Evolutionary conservation across 2,888 invertebrate genomes (phyloP).

Genomic region (Microchrysa polita): DNA sequence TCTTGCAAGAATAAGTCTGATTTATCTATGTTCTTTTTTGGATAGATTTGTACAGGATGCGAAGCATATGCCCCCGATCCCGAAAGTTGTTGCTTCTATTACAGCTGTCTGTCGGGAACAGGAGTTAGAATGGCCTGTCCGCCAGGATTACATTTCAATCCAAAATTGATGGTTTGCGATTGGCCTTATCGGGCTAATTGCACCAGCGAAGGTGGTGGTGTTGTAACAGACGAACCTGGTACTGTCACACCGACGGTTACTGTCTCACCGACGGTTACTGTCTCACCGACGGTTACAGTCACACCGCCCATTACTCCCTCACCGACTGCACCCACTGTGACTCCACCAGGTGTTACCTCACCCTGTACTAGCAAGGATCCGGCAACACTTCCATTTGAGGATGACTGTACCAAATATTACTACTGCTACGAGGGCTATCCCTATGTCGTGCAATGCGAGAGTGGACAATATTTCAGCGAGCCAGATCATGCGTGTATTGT

Average conservation of each 20-base stretch:
- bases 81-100: slow-evolving; percentile 2
- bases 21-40: no score
- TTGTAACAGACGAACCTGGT: background rate
- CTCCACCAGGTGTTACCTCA: background rate
- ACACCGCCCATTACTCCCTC: background rate
- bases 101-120: background rate
- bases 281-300: no score
- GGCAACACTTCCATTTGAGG: background rate
- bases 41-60: no score
- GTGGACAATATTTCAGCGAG: background rate
- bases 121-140: slow-evolving; percentile 17
- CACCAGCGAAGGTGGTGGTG: background rate
- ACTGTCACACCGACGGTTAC: no score
- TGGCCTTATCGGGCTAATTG: slow-evolving; percentile 21
- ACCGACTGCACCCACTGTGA: background rate
- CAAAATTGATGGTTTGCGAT: slow-evolving; percentile 3
- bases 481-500: background rate
- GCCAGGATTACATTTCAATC: slow-evolving; percentile 22
- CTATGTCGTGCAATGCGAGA: background rate
- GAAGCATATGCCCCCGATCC: slow-evolving; percentile 23
- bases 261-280: background rate
- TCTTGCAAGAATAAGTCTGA: no score
- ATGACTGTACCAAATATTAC: slow-evolving; percentile 9
- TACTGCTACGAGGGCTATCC: slow-evolving; percentile 25
- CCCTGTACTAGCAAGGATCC: slow-evolving; percentile 3